phyloP scores from a whole-genome alignment of 2,888 invertebrate species.

The Melipona beecheii region DNA sequence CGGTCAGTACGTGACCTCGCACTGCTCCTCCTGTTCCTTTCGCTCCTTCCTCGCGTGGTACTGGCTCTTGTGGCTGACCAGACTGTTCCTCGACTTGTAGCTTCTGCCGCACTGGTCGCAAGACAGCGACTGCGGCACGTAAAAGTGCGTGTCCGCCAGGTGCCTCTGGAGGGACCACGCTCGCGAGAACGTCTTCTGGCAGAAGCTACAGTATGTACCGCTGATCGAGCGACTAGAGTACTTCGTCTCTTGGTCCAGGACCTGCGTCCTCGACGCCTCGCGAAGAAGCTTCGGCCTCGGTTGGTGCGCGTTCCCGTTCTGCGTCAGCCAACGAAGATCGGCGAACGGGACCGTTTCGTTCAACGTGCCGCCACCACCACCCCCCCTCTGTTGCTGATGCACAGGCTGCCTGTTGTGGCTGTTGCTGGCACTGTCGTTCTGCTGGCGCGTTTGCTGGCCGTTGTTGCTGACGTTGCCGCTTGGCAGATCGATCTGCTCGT shows the following conservation, averaged over 20 bases:
- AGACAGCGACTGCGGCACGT: slow-evolving; percentile 84
- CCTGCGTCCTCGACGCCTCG: slow-evolving; percentile 34
- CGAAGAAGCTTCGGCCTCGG: slow-evolving; percentile 47
- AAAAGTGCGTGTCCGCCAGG: slow-evolving; percentile 85
- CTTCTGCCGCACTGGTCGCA: slow-evolving; percentile 85
- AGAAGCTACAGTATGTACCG: slow-evolving; percentile 83
- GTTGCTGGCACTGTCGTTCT: slow-evolving; percentile 21
- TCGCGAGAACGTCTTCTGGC: slow-evolving; percentile 84
- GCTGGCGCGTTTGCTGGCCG: slow-evolving; percentile 37
- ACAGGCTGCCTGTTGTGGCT: slow-evolving; percentile 15
- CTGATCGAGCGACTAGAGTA: slow-evolving; percentile 56
- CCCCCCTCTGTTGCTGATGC: slow-evolving; percentile 35
- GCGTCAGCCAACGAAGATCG: slow-evolving; percentile 64
- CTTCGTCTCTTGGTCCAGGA: slow-evolving; percentile 59
- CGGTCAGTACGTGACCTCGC: slow-evolving; percentile 74
- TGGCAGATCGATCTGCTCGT: slow-evolving; percentile 59
- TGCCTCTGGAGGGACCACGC: slow-evolving; percentile 85
- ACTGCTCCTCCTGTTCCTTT: slow-evolving; percentile 75
- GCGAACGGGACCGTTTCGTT: slow-evolving; percentile 36
- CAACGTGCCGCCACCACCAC: neutral
- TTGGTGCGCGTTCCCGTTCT: slow-evolving; percentile 52
- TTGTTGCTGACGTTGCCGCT: slow-evolving; percentile 7
- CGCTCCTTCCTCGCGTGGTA: slow-evolving; percentile 83
- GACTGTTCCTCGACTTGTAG: slow-evolving; percentile 84
- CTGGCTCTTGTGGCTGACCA: slow-evolving; percentile 85